Evolutionary conservation across 23 tunicate species (phyloP), one percentile per base, ranked within the genome.

Genomic region (Ciona savignyi): DNA sequence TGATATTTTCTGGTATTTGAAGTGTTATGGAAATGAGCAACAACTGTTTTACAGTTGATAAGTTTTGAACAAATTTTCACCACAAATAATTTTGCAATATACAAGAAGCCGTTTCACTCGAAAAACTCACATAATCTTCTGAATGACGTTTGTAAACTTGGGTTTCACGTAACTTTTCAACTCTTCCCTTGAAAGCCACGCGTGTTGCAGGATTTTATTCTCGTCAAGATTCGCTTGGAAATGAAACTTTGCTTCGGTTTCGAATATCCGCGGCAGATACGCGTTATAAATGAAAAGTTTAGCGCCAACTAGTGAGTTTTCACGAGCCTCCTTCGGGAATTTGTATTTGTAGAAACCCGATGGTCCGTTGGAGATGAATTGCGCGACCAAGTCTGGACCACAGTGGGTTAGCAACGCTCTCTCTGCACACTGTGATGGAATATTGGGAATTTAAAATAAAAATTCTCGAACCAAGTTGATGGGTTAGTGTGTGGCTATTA

Each of bases 331-430:
- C 34, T 83, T 89, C 29, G 96, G 96, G 51, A 89, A 82, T 68
- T 82, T 82, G 77, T 89, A 83, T 61, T 89, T 89, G 84, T 77
- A 89, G 65, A 77, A 89, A n/a, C 81, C 79, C 29, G 88, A 82
- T 21, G 96, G 96, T 6, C 88, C 84, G 66, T 82, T 83, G 24
- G 96, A 89, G 1, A 78, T 25, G 51, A 89, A 84, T 28, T 29
- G 30, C 2, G 76, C 82, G n/a, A 27, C 27, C 27, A 29, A 22
- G 34, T 60, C 32, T 2, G n/a, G 42, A 0, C 69, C 72, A 30
- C 60, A 69, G 33, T 70, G 60, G 20, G 64, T 33, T 0, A 66
- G 22, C 77, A 89, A 48, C 1, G 96, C 80, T 15, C 81, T 29
- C 15, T 72, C 77, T 3, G 96, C 96, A 20, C 84, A 74, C 96